Evolutionary conservation across 2,888 invertebrate genomes (phyloP).

Genomic region (Catocala fraxini): DNA sequence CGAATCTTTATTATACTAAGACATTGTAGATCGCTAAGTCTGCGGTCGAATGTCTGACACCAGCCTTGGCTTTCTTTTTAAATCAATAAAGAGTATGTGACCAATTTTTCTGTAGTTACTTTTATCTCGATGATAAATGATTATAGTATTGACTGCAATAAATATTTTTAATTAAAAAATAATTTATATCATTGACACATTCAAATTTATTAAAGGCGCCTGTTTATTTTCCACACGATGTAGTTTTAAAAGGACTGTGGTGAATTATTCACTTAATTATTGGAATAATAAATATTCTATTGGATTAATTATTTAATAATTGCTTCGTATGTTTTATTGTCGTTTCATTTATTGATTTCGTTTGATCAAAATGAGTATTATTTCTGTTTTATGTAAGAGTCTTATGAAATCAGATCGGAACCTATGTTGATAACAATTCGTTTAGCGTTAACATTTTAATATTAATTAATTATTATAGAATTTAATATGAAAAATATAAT

Average conservation of each 20-base stretch:
- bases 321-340: too few relatives aligned
- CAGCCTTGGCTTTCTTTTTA: constrained; percentile 3
- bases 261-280: neutral
- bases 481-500: too few relatives aligned
- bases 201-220: constrained; percentile 3
- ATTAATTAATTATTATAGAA: too few relatives aligned
- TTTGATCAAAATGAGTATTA: too few relatives aligned
- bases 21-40: too few relatives aligned
- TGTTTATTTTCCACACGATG: neutral
- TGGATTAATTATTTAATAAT: too few relatives aligned
- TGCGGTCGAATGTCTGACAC: neutral
- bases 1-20: too few relatives aligned
- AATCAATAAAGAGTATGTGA: constrained; percentile 2
- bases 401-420: too few relatives aligned
- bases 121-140: constrained; percentile 8
- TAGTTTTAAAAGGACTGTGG: neutral
- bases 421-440: too few relatives aligned
- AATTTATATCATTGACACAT: constrained; percentile 9
- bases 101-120: constrained; percentile 7
- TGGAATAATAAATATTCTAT: constrained; percentile 1
- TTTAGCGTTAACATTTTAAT: too few relatives aligned
- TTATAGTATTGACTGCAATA: constrained; percentile 19
- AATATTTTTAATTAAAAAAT: constrained; percentile 17
- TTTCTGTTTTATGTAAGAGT: too few relatives aligned
- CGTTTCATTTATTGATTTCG: too few relatives aligned